These are phyloP conservation scores for Sipha flava DNA, from an alignment of 1,140 invertebrate genomes.

Conservation along the genomic window DNA sequence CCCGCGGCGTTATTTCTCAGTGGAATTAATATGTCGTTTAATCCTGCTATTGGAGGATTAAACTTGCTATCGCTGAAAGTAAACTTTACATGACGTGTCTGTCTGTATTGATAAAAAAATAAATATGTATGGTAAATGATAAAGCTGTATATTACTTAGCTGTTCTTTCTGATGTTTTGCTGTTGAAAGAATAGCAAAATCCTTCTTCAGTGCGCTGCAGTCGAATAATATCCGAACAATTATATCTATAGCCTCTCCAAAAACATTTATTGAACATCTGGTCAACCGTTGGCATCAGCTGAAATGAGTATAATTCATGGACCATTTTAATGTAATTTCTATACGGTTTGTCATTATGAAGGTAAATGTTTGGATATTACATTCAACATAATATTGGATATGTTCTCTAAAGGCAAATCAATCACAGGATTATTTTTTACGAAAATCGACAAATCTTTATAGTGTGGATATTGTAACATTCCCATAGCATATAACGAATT, in stretches of 20 bases:
- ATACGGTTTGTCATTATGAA: no score
- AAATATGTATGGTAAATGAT: no score
- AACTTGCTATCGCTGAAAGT: not conserved
- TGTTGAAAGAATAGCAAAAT: slow-evolving; percentile 40
- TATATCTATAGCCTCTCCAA: slow-evolving; percentile 32
- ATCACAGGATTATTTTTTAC: not conserved
- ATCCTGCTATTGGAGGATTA: slow-evolving; percentile 27
- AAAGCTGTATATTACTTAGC: not conserved
- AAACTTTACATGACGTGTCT: no score
- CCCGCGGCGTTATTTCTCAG: slow-evolving; percentile 36
- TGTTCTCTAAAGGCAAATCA: not conserved
- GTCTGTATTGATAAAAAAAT: no score
- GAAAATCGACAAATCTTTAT: not conserved
- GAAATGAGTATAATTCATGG: not conserved
- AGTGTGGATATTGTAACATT: slow-evolving; percentile 33
- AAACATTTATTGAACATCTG: slow-evolving; percentile 35
- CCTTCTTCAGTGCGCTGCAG: slow-evolving; percentile 37
- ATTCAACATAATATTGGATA: slow-evolving; percentile 27
- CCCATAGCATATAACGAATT: slow-evolving; percentile 29
- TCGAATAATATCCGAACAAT: slow-evolving; percentile 35
- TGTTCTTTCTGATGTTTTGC: slow-evolving; percentile 35
- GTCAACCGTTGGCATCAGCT: slow-evolving; percentile 35
- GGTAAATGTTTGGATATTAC: no score
- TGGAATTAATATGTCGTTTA: slow-evolving; percentile 11
- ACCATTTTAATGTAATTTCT: no score